phyloP scores from a whole-genome alignment of 2,113 vertebrate species.

The Cyphomyrus discorhynchus region DNA sequence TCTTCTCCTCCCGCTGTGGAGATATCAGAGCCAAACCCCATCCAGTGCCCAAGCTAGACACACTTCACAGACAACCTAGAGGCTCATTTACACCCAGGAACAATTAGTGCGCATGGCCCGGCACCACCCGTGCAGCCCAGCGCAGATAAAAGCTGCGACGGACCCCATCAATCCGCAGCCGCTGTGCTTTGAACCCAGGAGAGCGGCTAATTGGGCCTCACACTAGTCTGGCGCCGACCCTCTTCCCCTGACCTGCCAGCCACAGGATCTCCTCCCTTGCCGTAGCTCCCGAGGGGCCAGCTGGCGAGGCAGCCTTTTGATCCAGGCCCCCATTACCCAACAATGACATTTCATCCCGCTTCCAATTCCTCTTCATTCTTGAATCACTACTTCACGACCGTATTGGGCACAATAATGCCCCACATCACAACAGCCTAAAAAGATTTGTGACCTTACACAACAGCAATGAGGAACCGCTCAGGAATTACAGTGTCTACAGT shows the following conservation, averaged over 20 bases:
- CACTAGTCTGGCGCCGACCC: background rate
- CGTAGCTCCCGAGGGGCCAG: background rate
- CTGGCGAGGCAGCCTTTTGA: background rate
- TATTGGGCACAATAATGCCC: background rate
- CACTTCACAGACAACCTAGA: background rate
- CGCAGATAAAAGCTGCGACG: constrained; percentile 5
- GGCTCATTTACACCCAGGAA: background rate
- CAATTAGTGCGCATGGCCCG: background rate
- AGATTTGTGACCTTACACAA: background rate
- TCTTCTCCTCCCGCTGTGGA: background rate
- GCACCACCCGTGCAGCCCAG: background rate
- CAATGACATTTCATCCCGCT: background rate
- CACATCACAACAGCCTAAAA: background rate
- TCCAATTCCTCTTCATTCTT: background rate
- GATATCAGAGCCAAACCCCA: background rate
- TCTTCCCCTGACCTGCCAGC: constrained; percentile 1
- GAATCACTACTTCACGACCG: background rate
- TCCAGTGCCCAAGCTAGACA: background rate
- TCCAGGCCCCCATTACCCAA: background rate
- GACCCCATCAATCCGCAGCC: constrained; percentile 10
- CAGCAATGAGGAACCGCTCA: background rate
- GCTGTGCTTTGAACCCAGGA: constrained; percentile 12
- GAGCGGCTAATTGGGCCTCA: constrained; percentile 1
- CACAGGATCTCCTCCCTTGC: background rate
- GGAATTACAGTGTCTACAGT: background rate